Evolutionary conservation across 2,113 vertebrate species (phyloP).

Genomic region (Gymnocephalus cernua): DNA sequence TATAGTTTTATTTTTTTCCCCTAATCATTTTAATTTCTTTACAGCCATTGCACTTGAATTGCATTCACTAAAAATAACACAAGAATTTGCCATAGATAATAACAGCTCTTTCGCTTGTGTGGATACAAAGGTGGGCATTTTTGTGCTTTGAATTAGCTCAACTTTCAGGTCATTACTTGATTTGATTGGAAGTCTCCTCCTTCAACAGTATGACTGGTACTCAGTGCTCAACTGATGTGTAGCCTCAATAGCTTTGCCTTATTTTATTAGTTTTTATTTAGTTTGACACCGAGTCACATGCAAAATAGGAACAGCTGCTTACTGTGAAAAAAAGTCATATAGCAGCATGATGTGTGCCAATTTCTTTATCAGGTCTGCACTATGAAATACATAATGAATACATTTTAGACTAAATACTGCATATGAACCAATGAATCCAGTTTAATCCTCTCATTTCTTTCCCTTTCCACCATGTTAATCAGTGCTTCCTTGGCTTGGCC

Average conservation of each 20-base stretch:
- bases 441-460: slow-evolving; percentile 48
- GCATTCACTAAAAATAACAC: slow-evolving; percentile 70
- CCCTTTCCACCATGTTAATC: slow-evolving; percentile 54
- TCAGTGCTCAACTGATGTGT: slow-evolving; percentile 62
- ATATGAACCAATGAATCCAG: slow-evolving; percentile 35
- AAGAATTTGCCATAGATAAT: slow-evolving; percentile 80
- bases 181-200: slow-evolving; percentile 70
- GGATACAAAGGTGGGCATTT: slow-evolving; percentile 74
- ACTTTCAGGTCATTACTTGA: slow-evolving; percentile 72
- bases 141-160: slow-evolving; percentile 58
- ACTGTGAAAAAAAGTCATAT: slow-evolving; percentile 11
- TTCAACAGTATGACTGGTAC: slow-evolving; percentile 54
- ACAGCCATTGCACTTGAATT: slow-evolving; percentile 67
- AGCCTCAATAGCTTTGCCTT: slow-evolving; percentile 51
- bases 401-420: slow-evolving; percentile 14
- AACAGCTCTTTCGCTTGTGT: slow-evolving; percentile 60
- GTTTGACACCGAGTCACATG: slow-evolving; percentile 50
- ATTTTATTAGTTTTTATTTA: slow-evolving; percentile 59
- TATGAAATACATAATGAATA: slow-evolving; percentile 5
- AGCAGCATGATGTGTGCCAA: slow-evolving; percentile 42
- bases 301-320: slow-evolving; percentile 21
- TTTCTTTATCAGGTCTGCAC: slow-evolving; percentile 1
- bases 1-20: slow-evolving; percentile 46
- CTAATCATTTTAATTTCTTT: slow-evolving; percentile 69
- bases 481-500: slow-evolving; percentile 48